Conservation (phyloP, 2,113 vertebrate species). For the Apteryx owenii region DNA sequence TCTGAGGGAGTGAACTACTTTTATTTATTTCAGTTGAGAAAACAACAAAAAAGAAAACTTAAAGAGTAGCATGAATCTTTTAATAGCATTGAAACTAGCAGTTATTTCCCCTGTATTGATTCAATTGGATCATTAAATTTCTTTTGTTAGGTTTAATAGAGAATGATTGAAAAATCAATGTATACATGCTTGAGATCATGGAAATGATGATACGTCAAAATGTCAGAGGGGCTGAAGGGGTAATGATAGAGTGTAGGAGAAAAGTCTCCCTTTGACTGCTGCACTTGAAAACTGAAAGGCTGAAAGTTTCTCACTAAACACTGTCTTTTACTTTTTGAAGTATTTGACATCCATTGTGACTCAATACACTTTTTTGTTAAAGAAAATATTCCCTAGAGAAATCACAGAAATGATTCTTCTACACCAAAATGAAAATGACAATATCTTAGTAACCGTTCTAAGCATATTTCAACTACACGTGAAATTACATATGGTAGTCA, state of each 20-base stretch:
- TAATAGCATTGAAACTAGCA: constrained; percentile 60
- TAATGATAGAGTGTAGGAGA: constrained; percentile 72
- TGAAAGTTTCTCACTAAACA: constrained; percentile 69
- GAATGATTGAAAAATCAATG: constrained; percentile 77
- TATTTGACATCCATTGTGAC: constrained; percentile 73
- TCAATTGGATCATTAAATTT: constrained; percentile 75
- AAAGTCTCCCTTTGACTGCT: constrained; percentile 69
- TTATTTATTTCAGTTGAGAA: constrained; percentile 43
- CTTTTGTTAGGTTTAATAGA: constrained; percentile 74
- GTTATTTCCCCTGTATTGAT: constrained; percentile 71
- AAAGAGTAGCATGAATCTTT: constrained; percentile 44
- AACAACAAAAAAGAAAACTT: constrained; percentile 54
- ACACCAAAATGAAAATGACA: constrained; percentile 27
- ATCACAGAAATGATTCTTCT: constrained; percentile 62
- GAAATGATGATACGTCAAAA: constrained; percentile 77
- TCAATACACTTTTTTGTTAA: background rate
- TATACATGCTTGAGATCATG: constrained; percentile 72
- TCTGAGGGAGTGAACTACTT: background rate
- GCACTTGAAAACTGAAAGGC: constrained; percentile 65
- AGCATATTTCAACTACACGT: background rate
- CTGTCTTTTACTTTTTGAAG: constrained; percentile 69
- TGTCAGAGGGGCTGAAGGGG: constrained; percentile 74
- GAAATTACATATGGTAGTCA: background rate
- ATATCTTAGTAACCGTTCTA: constrained; percentile 27
- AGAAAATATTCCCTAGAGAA: constrained; percentile 73